Percentiles rank a stretch among this genome's conserved stretches.
Evolutionary conservation across 35 echinoderm and acorn worm species (phyloP).

Genomic region (Stichopus chloronotus): DNA sequence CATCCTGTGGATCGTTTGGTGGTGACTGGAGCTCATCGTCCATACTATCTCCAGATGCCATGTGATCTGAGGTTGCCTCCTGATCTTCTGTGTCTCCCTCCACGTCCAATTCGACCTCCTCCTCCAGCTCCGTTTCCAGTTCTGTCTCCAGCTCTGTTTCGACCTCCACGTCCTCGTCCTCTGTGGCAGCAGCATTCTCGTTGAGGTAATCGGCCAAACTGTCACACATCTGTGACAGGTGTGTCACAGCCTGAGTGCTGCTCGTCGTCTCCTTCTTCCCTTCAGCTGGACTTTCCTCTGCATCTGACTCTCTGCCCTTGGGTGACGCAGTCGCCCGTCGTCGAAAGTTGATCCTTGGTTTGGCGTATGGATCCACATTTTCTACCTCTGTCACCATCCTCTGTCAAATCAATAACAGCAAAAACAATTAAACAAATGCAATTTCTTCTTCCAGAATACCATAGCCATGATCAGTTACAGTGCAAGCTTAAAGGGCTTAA

Average conservation of each 20-base stretch:
- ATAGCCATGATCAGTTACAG: no score
- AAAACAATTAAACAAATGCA: no score
- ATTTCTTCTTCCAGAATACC: no score
- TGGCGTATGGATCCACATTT: slow-evolving; percentile 32
- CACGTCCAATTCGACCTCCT: slow-evolving; percentile 60
- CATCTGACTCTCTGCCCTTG: slow-evolving; percentile 26
- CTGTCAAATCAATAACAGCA: not conserved
- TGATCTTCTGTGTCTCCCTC: slow-evolving; percentile 63
- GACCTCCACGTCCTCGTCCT: slow-evolving; percentile 76
- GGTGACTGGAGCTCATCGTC: not conserved
- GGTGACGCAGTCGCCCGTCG: not conserved
- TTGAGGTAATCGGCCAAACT: slow-evolving; percentile 84
- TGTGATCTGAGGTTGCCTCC: slow-evolving; percentile 31
- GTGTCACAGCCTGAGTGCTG: slow-evolving; percentile 71
- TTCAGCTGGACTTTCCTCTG: slow-evolving; percentile 40
- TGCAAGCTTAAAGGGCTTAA: no score
- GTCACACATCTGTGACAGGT: slow-evolving; percentile 88
- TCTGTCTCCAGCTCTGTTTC: slow-evolving; percentile 60
- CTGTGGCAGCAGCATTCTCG: slow-evolving; percentile 66
- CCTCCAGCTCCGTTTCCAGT: slow-evolving; percentile 64
- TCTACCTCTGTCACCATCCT: slow-evolving; percentile 11
- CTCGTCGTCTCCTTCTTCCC: slow-evolving; percentile 45
- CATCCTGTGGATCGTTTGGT: not conserved
- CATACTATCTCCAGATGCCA: slow-evolving; percentile 34
- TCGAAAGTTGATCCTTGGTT: slow-evolving; percentile 20